Base-by-base conservation (phyloP, 1,140 invertebrate species). In the Cyclargus thomasi region DNA sequence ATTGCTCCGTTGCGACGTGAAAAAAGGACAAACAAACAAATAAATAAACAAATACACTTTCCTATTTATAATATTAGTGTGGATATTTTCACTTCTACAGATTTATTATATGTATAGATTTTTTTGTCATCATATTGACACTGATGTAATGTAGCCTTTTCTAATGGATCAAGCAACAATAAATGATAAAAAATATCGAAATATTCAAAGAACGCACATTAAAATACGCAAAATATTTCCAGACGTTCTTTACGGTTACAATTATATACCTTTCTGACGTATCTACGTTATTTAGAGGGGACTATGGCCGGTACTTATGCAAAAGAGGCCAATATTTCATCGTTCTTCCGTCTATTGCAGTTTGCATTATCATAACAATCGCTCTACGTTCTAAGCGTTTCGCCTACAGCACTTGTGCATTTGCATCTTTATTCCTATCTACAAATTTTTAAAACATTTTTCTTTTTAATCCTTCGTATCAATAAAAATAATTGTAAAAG, bases 311-410 rank as follows among this genome's bases (percentile, higher is more conserved):
- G 76, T 82, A 70, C 79, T 90, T 90, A 90, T 90, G 87, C 85
- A 87, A 90, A 90, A 80, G 76, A 84, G 81, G 80, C 82, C 79
- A 82, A 90, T 90, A 90, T 88, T 90, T 88, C 87, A 90, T 82
- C 74, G 78, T 76, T 77, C 73, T 82, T 71, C 68, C 82, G 84
- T 88, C 82, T 85, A 86, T 86, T 82, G 80, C 84, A 85, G 79
- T 69, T 70, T 21, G 71, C 79, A 89, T 89, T 89, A 86, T 82
- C 85, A 89, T 89, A 89, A 86, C 83, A 89, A 85, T 85, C 75
- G 79, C 79, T 78, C 68, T 73, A 81, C 79, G 75, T 81, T 66
- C 77, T 73, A 74, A 76, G 70, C 68, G 62, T 67, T 72, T 67
- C 70, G 70, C 71, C 67, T 63, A 73, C 62, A 74, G 67, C 62